Evolutionary conservation across 2,888 invertebrate genomes (phyloP).

Genomic region (Zygogramma bicolorata): DNA sequence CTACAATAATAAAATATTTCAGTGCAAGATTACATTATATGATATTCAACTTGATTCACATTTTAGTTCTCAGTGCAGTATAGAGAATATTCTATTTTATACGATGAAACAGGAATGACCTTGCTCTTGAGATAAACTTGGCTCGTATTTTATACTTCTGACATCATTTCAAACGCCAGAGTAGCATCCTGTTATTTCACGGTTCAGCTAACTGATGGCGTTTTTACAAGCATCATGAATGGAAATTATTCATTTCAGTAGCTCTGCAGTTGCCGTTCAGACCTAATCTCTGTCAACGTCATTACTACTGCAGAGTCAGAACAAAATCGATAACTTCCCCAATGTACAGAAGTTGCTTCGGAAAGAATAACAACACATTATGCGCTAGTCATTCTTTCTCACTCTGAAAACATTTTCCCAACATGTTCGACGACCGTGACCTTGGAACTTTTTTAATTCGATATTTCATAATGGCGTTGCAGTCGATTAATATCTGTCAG

Average conservation of each 20-base stretch:
- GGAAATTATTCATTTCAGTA: not conserved
- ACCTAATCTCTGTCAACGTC: not conserved
- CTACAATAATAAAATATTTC: too few relatives aligned
- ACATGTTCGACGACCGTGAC: not conserved
- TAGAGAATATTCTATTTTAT: too few relatives aligned
- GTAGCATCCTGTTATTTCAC: not conserved
- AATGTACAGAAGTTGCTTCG: not conserved
- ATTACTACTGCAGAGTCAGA: not conserved
- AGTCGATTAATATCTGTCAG: conserved; percentile 1
- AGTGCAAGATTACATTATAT: too few relatives aligned
- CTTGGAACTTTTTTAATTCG: not conserved
- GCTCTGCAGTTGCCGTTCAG: not conserved
- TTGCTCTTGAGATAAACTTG: not conserved
- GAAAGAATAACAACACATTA: not conserved
- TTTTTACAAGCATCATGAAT: not conserved
- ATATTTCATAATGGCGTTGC: not conserved
- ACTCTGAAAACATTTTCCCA: not conserved
- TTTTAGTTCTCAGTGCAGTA: too few relatives aligned
- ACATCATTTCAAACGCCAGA: not conserved
- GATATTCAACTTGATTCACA: too few relatives aligned
- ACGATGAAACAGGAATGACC: not conserved
- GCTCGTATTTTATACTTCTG: not conserved
- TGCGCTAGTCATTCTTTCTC: not conserved
- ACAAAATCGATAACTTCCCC: not conserved
- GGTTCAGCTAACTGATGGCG: not conserved